Percentiles rank a stretch among this genome's conserved stretches.
phyloP scores from a whole-genome alignment of 2,113 vertebrate species.

The Sinocyclocheilus anshuiensis region DNA sequence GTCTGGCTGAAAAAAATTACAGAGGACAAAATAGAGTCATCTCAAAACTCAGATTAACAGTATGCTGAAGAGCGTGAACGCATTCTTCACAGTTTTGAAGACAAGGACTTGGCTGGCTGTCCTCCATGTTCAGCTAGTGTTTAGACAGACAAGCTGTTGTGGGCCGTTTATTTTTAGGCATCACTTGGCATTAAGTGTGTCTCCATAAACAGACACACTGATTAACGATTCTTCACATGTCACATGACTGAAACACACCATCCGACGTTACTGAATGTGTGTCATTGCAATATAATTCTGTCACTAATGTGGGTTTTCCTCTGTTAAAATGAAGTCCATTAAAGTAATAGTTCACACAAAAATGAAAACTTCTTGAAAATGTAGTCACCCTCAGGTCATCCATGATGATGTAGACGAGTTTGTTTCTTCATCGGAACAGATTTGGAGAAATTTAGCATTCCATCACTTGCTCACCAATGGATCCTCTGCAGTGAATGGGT shows the following conservation, averaged over 20 bases:
- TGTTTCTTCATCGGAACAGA: too few relatives aligned
- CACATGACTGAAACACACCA: slow-evolving; percentile 39
- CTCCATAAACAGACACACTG: slow-evolving; percentile 45
- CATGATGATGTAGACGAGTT: too few relatives aligned
- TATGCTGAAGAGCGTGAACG: slow-evolving; percentile 48
- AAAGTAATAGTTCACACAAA: not conserved
- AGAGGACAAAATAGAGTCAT: slow-evolving; percentile 61
- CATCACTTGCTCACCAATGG: too few relatives aligned
- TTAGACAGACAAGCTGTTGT: slow-evolving; percentile 57
- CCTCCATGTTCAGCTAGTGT: slow-evolving; percentile 46
- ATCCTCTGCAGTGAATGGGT: too few relatives aligned
- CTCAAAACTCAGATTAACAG: slow-evolving; percentile 65
- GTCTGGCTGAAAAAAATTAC: slow-evolving; percentile 51
- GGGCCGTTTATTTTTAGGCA: slow-evolving; percentile 53
- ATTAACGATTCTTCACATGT: slow-evolving; percentile 43
- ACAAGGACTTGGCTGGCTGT: slow-evolving; percentile 36
- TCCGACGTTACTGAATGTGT: slow-evolving; percentile 41
- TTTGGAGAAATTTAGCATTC: too few relatives aligned
- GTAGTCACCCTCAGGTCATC: too few relatives aligned
- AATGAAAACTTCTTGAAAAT: too few relatives aligned
- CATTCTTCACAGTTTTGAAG: slow-evolving; percentile 50
- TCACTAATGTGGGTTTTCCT: slow-evolving; percentile 12
- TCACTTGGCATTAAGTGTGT: slow-evolving; percentile 46
- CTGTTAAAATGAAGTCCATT: not conserved
- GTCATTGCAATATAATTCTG: not conserved